Evolutionary conservation across 2,113 vertebrate species (phyloP).

Genomic region (Nothocercus julius): DNA sequence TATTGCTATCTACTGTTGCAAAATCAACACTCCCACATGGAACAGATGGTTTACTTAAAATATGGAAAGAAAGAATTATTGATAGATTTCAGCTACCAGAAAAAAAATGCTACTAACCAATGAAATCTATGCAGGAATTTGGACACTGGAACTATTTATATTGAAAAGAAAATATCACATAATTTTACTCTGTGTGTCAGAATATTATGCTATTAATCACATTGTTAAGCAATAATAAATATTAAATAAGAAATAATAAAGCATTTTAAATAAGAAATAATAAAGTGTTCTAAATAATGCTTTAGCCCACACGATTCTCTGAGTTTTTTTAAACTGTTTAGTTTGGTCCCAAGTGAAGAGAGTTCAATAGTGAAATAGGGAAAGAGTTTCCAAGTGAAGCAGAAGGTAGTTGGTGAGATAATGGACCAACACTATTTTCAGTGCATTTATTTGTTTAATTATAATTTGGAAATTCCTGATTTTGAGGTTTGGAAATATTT

Average conservation of each 20-base stretch:
- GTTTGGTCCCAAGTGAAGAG: neutral
- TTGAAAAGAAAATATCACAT: neutral
- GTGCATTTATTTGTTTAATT: neutral
- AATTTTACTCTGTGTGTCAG: neutral
- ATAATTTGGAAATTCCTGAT: neutral
- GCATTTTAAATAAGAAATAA: too few relatives aligned
- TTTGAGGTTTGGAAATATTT: neutral
- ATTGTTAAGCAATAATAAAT: neutral
- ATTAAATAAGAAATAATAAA: too few relatives aligned
- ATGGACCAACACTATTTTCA: neutral
- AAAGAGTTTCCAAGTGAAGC: neutral
- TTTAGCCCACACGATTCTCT: neutral
- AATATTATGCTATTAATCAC: neutral
- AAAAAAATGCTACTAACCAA: neutral
- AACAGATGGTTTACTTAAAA: slow-evolving; percentile 45
- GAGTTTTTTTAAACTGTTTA: neutral
- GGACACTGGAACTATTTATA: neutral
- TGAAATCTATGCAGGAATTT: neutral
- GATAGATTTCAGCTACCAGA: neutral
- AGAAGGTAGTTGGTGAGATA: neutral
- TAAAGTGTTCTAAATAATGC: neutral
- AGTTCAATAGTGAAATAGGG: neutral
- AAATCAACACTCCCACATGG: neutral
- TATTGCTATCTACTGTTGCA: neutral
- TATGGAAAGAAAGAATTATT: neutral